phyloP scores from a whole-genome alignment of 2,888 invertebrate genomes.

The Rotaria macrura region DNA sequence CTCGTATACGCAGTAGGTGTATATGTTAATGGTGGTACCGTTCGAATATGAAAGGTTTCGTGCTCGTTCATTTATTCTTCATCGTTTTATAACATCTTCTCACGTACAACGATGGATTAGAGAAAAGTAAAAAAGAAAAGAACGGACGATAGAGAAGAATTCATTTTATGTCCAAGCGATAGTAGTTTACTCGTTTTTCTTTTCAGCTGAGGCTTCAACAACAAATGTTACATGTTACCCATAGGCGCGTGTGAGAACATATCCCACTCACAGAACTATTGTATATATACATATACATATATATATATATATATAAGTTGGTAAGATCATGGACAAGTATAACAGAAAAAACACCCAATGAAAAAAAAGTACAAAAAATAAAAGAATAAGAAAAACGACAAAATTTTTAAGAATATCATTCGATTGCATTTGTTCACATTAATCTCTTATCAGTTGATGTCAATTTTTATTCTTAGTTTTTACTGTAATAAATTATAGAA shows the following conservation, averaged over 20 bases:
- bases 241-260: background rate
- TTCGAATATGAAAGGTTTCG: background rate
- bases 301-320: background rate
- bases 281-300: too few species aligned
- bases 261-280: background rate
- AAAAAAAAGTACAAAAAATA: background rate
- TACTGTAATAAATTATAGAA: background rate
- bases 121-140: background rate
- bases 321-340: background rate
- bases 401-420: background rate
- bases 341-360: too few species aligned
- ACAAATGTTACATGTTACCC: background rate
- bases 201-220: background rate
- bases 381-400: background rate
- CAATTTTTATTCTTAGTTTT: background rate
- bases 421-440: background rate
- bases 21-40: constrained; percentile 5
- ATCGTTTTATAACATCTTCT: background rate
- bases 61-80: background rate
- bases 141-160: background rate
- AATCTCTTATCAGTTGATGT: background rate
- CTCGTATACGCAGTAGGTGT: background rate
- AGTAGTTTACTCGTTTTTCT: background rate
- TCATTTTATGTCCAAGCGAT: background rate
- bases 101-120: background rate